Evolutionary conservation across 1,140 invertebrate genomes (phyloP).

Genomic region (Gryon sp.): DNA sequence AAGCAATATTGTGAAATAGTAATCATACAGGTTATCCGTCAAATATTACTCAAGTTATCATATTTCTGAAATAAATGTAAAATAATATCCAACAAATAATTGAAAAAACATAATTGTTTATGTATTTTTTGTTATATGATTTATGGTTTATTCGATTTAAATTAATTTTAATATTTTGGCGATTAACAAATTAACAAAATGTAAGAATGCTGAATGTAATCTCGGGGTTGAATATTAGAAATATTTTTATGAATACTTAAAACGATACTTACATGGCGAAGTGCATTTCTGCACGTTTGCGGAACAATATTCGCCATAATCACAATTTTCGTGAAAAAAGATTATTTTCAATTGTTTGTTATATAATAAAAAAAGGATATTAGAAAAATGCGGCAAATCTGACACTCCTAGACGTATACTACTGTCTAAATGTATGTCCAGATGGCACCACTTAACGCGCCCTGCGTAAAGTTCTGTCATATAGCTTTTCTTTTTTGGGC

Average conservation of each 20-base stretch:
- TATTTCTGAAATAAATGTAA: too few species aligned
- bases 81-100: too few species aligned
- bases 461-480: too few species aligned
- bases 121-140: too few species aligned
- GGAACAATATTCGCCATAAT: conserved; percentile 72
- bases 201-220: neutral
- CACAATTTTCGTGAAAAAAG: conserved; percentile 6
- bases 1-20: conserved; percentile 22
- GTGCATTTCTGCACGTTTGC: conserved; percentile 68
- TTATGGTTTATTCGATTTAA: too few species aligned
- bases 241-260: neutral
- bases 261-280: conserved; percentile 68
- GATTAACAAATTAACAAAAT: neutral
- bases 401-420: conserved; percentile 32
- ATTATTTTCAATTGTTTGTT: conserved; percentile 16
- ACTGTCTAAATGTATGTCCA: neutral
- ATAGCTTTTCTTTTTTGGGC: too few species aligned
- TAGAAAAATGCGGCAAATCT: conserved; percentile 45
- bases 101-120: too few species aligned
- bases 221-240: neutral
- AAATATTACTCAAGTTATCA: neutral
- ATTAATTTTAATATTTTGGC: neutral
- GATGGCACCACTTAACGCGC: conserved; percentile 25
- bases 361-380: conserved; percentile 51
- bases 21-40: conserved; percentile 2